Evolutionary conservation across 2,113 vertebrate species (phyloP).

Genomic region (Dunckerocampus dactyliophorus): DNA sequence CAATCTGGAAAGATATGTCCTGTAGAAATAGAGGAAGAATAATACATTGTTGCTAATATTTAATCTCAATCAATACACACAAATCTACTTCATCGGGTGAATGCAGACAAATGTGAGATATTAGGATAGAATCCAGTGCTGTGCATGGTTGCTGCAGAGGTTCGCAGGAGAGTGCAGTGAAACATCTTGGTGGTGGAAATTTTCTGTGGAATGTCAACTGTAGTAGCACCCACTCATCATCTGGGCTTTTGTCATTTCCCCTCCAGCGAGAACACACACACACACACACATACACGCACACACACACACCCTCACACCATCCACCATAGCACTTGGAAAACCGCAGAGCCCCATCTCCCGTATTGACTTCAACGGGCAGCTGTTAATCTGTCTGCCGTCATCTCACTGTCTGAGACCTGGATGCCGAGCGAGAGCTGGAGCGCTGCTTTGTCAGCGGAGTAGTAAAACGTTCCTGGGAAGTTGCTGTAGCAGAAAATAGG

Average conservation of each 20-base stretch:
- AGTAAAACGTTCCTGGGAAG: neutral
- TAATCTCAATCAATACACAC: neutral
- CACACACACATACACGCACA: slow-evolving; percentile 6
- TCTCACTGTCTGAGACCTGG: slow-evolving; percentile 2
- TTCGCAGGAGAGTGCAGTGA: slow-evolving; percentile 7
- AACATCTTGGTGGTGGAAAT: slow-evolving; percentile 29
- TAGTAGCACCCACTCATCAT: slow-evolving; percentile 47
- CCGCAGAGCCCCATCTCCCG: slow-evolving; percentile 18
- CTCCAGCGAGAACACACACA: slow-evolving; percentile 23
- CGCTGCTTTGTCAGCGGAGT: slow-evolving; percentile 17
- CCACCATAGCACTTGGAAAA: slow-evolving; percentile 30
- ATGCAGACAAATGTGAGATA: neutral
- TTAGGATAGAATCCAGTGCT: neutral
- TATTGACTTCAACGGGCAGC: slow-evolving; percentile 38
- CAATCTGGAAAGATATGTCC: no score
- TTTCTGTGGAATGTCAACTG: slow-evolving; percentile 57
- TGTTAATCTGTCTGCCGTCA: slow-evolving; percentile 44
- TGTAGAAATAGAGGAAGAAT: no score
- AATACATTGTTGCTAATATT: neutral
- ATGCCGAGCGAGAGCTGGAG: neutral
- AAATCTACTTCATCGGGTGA: neutral
- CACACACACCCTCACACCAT: slow-evolving; percentile 51
- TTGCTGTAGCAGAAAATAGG: slow-evolving; percentile 9
- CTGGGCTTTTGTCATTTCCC: slow-evolving; percentile 45
- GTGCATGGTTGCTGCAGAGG: neutral